Evolutionary conservation across 2,888 invertebrate species (phyloP).

Genomic region (Drosophila rubida): DNA sequence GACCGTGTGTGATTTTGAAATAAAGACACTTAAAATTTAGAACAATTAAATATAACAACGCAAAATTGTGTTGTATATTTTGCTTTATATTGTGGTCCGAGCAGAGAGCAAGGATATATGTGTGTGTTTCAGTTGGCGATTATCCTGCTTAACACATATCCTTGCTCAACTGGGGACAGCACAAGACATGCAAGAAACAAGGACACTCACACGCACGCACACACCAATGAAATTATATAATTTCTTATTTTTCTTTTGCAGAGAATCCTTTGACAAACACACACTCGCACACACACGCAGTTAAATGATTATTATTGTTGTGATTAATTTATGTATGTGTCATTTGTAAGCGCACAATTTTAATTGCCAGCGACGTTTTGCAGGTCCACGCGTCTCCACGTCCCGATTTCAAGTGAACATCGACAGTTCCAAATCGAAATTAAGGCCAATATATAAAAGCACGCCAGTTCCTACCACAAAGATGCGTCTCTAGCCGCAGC

Average conservation of each 20-base stretch:
- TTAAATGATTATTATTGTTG: conserved; percentile 19
- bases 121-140: not conserved
- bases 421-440: conserved; percentile 84
- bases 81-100: not conserved
- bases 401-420: conserved; percentile 85
- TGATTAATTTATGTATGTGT: conserved; percentile 39
- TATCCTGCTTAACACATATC: conserved; percentile 44
- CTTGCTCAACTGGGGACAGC: conserved; percentile 46
- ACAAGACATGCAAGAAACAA: conserved; percentile 14
- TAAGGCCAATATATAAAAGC: conserved; percentile 81
- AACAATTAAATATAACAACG: conserved; percentile 68
- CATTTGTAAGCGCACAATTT: conserved; percentile 61
- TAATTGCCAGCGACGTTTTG: conserved; percentile 73
- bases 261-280: conserved; percentile 37
- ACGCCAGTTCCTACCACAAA: conserved; percentile 69
- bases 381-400: conserved; percentile 84
- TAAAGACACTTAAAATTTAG: conserved; percentile 85
- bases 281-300: conserved; percentile 10
- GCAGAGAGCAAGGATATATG: conserved; percentile 60
- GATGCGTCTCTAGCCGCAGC: conserved; percentile 66
- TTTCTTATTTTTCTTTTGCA: conserved; percentile 17
- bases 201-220: conserved; percentile 56
- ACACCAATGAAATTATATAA: conserved; percentile 40
- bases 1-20: conserved; percentile 71
- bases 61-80: conserved; percentile 39